Percentiles rank a stretch among this genome's conserved stretches.
phyloP scores from a whole-genome alignment of 2,888 invertebrate species.

The Ypsolopha scabrella region DNA sequence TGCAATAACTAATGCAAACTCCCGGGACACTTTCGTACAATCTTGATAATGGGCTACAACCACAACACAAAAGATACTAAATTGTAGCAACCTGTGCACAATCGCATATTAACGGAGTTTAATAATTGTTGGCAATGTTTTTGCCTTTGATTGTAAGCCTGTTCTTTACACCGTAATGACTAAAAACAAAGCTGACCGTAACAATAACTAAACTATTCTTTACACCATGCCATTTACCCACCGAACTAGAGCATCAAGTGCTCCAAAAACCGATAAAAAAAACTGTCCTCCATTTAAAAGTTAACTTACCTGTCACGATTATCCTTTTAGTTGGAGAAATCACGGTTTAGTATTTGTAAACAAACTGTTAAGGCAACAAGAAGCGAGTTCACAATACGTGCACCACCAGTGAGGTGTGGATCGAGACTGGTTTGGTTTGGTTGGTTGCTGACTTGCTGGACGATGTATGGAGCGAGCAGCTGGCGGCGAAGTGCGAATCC shows the following conservation, averaged over 20 bases:
- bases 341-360: conserved; percentile 54
- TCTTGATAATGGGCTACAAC: background rate
- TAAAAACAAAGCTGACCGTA: conserved; percentile 38
- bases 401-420: conserved; percentile 30
- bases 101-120: background rate
- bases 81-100: background rate
- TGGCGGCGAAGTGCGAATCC: conserved; percentile 30
- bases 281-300: conserved; percentile 41
- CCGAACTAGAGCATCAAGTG: conserved; percentile 12
- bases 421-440: conserved; percentile 32
- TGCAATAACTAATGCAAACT: background rate
- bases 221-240: conserved; percentile 19
- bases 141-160: background rate
- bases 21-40: no score
- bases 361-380: conserved; percentile 23
- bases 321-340: conserved; percentile 38
- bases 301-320: conserved; percentile 50
- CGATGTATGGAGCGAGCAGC: background rate
- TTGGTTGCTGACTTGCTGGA: background rate
- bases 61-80: background rate
- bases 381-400: conserved; percentile 25
- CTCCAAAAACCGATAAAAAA: conserved; percentile 21
- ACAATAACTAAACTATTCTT: conserved; percentile 27
- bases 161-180: conserved; percentile 13
- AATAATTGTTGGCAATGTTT: background rate